Conservation (phyloP, 2,888 invertebrate genomes). For the Mystacides longicornis region DNA sequence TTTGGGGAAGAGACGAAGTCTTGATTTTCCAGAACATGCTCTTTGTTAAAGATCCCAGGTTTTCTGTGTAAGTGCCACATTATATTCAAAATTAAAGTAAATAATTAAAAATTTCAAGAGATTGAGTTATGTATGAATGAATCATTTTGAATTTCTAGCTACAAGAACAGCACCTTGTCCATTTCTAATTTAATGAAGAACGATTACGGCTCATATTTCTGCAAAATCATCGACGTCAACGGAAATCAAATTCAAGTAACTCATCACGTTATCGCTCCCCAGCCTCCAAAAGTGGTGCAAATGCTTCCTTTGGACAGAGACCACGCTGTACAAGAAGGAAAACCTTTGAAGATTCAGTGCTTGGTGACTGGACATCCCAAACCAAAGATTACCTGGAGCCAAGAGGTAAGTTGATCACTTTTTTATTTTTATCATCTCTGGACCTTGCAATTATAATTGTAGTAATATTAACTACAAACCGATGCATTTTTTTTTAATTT, state of each 20-base stretch:
- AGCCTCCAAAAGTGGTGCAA: slow-evolving; percentile 29
- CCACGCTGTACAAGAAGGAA: slow-evolving; percentile 30
- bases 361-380: slow-evolving; percentile 37
- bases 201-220: slow-evolving; percentile 32
- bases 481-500: no score
- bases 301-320: slow-evolving; percentile 28
- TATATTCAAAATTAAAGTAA: no score
- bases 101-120: no score
- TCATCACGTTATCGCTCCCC: slow-evolving; percentile 28
- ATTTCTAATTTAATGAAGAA: slow-evolving; percentile 21
- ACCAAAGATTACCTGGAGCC: slow-evolving; percentile 41
- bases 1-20: slow-evolving; percentile 29
- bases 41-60: slow-evolving; percentile 25
- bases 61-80: slow-evolving; percentile 13
- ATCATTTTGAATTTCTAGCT: slow-evolving; percentile 15
- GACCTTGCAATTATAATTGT: no score
- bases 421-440: not conserved
- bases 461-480: no score
- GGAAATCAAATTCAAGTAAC: slow-evolving; percentile 26
- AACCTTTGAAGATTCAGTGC: slow-evolving; percentile 36
- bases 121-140: no score
- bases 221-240: slow-evolving; percentile 27
- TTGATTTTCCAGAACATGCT: slow-evolving; percentile 28
- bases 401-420: slow-evolving; percentile 30
- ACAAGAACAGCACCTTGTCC: slow-evolving; percentile 23